Percentiles rank a stretch among this genome's conserved stretches.
These are phyloP conservation scores for Pelecanus crispus DNA, from an alignment of 2,113 vertebrate species.

Conservation along the genomic window DNA sequence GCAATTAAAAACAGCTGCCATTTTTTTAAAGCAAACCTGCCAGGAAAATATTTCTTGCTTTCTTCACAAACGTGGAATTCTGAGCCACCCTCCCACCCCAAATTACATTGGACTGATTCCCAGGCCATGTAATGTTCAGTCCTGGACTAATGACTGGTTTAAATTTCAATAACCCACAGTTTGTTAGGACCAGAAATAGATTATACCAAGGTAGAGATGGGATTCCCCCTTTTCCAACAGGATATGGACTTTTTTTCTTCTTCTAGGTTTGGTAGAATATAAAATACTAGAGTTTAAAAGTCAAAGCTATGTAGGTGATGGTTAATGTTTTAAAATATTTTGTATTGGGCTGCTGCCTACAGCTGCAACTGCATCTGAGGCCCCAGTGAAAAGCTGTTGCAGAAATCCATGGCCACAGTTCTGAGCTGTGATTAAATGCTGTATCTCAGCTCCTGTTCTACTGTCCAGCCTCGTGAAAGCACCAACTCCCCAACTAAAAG, in stretches of 20 bases:
- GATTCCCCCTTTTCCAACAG: slow-evolving; percentile 37
- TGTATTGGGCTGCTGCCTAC: background rate
- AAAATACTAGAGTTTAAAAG: background rate
- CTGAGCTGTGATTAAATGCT: background rate
- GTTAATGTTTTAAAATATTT: background rate
- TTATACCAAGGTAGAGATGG: background rate
- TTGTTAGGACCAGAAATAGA: slow-evolving; percentile 33
- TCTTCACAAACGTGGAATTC: slow-evolving; percentile 60
- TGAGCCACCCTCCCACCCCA: slow-evolving; percentile 49
- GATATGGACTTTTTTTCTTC: background rate
- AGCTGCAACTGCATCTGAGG: background rate
- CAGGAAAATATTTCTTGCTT: slow-evolving; percentile 68
- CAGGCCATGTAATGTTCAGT: slow-evolving; percentile 46
- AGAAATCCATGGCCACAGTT: background rate
- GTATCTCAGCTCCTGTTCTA: background rate
- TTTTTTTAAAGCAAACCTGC: slow-evolving; percentile 41
- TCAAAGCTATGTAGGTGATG: background rate
- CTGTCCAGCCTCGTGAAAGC: background rate
- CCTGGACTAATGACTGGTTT: slow-evolving; percentile 44
- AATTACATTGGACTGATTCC: slow-evolving; percentile 59
- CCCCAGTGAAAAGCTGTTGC: background rate
- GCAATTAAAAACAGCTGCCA: slow-evolving; percentile 54
- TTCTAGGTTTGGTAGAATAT: background rate
- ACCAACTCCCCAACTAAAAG: background rate
- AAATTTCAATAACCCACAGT: slow-evolving; percentile 40